Evolutionary conservation across 1,140 invertebrate species (phyloP), one percentile per base, ranked within the genome.

Genomic region (Aphaenogaster rudis): DNA sequence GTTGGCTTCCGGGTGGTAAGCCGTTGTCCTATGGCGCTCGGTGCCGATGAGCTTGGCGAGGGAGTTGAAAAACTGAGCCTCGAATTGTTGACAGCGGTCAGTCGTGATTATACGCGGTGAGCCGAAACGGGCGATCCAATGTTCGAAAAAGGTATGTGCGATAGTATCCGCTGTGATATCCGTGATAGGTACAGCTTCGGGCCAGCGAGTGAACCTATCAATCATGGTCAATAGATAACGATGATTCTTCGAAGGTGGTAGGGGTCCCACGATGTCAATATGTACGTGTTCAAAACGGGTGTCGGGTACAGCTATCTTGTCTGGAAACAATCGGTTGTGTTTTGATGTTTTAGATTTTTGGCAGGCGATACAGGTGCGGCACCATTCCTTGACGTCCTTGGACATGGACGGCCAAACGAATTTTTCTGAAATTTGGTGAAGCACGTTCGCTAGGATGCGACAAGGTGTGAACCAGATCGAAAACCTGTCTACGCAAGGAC

Each of bases 1-100:
- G n/a, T n/a, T n/a, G n/a, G n/a, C n/a, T n/a, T 21, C 79, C 11
- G 80, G 80, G 36, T 84, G 80, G n/a, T 84, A 72, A 21, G 74
- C 21, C 0, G 54, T 78, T 0, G 74, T 86, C 2, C 64, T 48
- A 59, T 11, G 6, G 57, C 72, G 9, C 15, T 74, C 21, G 11
- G 50, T 33, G 36, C 72, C 54, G 54, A 61, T 21, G 42, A 66
- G 2, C 9, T 66, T 28, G 63, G 57, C 1, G 33, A 54, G 0
- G 8, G 64, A 7, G 33, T 42, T 45, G 39, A 84, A 72, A 3
- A 84, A 15, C 39, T 33, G 15, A 2, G 57, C 33, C 15, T 85
- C 82, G 36, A 86, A 80, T n/a, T 86, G 76, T 9, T 13, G 33
- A 1, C 85, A 45, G 1, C 52, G 76, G 17, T 86, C 76, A 3